phyloP scores from a whole-genome alignment of 1,140 invertebrate genomes.

The Bradynema listronoti region DNA sequence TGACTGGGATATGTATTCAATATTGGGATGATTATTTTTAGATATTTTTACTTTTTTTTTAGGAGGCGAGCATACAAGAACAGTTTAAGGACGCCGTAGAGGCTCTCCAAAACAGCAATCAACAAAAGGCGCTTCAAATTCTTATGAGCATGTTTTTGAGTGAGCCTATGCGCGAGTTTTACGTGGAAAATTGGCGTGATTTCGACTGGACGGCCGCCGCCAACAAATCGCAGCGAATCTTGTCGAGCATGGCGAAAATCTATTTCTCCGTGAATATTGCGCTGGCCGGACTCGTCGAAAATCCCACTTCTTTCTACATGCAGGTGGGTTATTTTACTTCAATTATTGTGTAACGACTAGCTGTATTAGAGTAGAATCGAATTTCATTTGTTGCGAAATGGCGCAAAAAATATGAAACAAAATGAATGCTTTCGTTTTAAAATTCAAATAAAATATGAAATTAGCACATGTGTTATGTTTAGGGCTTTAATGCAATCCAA shows the following conservation, averaged over 20 bases:
- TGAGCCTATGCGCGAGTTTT: neutral
- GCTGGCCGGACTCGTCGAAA: constrained; percentile 10
- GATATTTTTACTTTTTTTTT: neutral
- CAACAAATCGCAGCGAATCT: constrained; percentile 10
- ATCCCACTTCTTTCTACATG: constrained; percentile 26
- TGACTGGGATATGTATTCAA: too few species aligned
- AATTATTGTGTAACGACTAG: neutral
- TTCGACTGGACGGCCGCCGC: constrained; percentile 11
- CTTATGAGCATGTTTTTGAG: neutral
- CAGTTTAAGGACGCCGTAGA: constrained; percentile 7
- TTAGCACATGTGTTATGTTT: too few species aligned
- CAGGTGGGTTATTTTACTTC: constrained; percentile 15
- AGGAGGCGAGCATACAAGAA: constrained; percentile 6
- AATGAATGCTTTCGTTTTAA: too few species aligned
- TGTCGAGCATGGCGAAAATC: constrained; percentile 25
- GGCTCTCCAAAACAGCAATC: neutral
- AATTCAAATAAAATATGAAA: too few species aligned
- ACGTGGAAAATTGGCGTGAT: neutral
- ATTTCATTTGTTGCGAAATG: too few species aligned
- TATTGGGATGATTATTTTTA: too few species aligned
- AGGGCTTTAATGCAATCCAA: neutral
- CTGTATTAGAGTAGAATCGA: neutral
- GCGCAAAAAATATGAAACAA: too few species aligned
- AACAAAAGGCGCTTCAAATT: neutral
- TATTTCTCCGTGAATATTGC: constrained; percentile 26